Evolutionary conservation across 2,888 invertebrate species (phyloP).

Genomic region (Octonoba sinensis): DNA sequence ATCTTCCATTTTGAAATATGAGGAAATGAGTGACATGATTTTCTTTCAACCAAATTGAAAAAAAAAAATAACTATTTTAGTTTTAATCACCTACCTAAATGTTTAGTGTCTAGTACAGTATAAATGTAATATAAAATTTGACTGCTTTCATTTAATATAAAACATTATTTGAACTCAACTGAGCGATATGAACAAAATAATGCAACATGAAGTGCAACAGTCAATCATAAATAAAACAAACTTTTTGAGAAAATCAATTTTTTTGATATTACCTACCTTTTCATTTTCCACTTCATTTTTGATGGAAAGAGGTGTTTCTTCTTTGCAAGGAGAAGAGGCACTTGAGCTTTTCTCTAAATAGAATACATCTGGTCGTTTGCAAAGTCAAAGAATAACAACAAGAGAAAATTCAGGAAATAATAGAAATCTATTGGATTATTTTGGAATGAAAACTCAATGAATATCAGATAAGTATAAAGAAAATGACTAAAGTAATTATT

Average conservation of each 20-base stretch:
- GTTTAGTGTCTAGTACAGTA: background rate
- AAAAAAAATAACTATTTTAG: too few relatives aligned
- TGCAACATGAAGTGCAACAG: background rate
- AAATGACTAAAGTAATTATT: too few relatives aligned
- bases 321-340: constrained; percentile 49
- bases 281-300: constrained; percentile 20
- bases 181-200: background rate
- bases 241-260: background rate
- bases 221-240: background rate
- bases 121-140: background rate
- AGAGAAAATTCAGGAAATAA: background rate
- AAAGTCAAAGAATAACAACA: constrained; percentile 23
- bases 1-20: too few relatives aligned
- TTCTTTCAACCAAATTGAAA: too few relatives aligned
- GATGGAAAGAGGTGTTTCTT: constrained; percentile 2
- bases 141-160: background rate
- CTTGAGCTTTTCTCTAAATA: constrained; percentile 51
- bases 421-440: too few relatives aligned
- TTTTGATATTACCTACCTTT: constrained; percentile 1
- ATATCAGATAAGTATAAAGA: too few relatives aligned
- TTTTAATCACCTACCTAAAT: background rate
- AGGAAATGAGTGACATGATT: too few relatives aligned
- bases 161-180: background rate
- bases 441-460: too few relatives aligned
- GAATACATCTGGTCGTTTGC: constrained; percentile 62